Percentiles rank a stretch among this genome's conserved stretches.
phyloP scores from a whole-genome alignment of 2,113 vertebrate species.

The Vimba vimba region DNA sequence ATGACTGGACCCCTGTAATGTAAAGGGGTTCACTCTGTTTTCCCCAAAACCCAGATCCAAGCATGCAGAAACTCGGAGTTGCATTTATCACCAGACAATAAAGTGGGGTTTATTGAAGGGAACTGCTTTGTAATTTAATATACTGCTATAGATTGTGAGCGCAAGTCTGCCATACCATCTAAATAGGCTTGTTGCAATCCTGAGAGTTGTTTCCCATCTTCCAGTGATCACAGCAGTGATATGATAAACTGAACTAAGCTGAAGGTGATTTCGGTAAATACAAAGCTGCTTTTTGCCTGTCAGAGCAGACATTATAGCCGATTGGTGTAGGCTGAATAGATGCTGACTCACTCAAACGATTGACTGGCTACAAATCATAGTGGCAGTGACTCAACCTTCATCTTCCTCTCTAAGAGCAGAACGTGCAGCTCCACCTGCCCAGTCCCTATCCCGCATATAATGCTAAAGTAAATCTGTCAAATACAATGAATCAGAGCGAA shows the following conservation, averaged over 20 bases:
- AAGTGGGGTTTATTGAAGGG: not conserved
- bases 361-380: conserved; percentile 50
- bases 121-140: conserved; percentile 8
- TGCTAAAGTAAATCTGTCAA: conserved; percentile 11
- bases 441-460: conserved; percentile 5
- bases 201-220: not conserved
- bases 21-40: not conserved
- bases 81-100: not conserved
- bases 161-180: not conserved
- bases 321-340: conserved; percentile 14
- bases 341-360: conserved; percentile 54
- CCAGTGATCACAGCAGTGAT: not conserved
- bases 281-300: conserved; percentile 5
- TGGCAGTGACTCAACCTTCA: conserved; percentile 47
- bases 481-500: conserved; percentile 3
- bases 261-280: conserved; percentile 24
- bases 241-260: conserved; percentile 5
- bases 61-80: not conserved
- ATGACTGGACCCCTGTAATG: not conserved
- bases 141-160: not conserved
- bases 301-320: not conserved
- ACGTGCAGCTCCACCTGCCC: conserved; percentile 23
- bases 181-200: conserved; percentile 19
- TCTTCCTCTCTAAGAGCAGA: conserved; percentile 25
- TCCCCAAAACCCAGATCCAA: not conserved